Percentiles rank a stretch among this genome's conserved stretches.
Conservation (phyloP, 2,888 invertebrate species). For the Junonia oenone region DNA sequence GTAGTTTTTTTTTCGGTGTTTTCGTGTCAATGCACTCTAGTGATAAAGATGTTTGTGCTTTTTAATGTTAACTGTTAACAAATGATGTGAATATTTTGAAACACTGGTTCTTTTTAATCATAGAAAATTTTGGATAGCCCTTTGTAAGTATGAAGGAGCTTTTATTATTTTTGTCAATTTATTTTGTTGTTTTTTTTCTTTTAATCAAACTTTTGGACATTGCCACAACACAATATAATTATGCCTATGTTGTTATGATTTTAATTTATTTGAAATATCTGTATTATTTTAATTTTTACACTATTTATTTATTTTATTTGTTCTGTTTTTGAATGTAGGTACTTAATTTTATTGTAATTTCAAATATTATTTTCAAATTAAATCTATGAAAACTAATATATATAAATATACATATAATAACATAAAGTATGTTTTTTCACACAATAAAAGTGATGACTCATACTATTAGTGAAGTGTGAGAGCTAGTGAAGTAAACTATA, state of each 20-base stretch:
- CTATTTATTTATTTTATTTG: not conserved
- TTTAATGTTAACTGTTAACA: conserved; percentile 1
- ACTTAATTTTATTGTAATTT: no score
- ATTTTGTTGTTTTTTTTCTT: no score
- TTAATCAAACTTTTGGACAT: no score
- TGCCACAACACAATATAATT: no score
- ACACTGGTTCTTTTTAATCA: not conserved
- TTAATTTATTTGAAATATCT: no score
- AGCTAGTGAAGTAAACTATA: conserved; percentile 19
- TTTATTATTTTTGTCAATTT: not conserved
- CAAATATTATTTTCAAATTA: no score
- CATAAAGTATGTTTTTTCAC: not conserved
- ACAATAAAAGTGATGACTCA: conserved; percentile 6
- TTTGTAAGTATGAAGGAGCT: not conserved
- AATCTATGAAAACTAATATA: no score
- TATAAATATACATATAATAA: no score
- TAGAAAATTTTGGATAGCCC: not conserved
- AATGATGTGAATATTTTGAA: not conserved
- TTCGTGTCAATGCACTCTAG: conserved; percentile 19
- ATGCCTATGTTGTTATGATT: no score
- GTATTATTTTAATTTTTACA: not conserved
- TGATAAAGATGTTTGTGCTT: conserved; percentile 13
- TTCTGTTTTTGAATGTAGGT: no score
- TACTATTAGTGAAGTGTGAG: not conserved
- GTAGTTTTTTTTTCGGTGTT: conserved; percentile 27